Evolutionary conservation across 1,140 invertebrate genomes (phyloP).

Genomic region (Papilio helenus): DNA sequence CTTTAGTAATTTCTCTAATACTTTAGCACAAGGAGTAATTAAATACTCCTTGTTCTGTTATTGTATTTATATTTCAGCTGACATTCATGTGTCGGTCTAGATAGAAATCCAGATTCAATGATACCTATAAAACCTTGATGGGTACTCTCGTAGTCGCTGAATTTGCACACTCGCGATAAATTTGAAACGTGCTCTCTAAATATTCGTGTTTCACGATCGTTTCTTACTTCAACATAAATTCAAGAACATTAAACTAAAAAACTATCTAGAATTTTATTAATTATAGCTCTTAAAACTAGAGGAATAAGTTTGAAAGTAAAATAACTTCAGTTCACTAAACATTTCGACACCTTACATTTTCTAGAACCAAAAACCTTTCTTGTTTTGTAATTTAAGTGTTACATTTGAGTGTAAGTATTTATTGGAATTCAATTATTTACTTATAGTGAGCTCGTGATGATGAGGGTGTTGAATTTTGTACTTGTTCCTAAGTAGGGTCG

Average conservation of each 20-base stretch:
- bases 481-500: too few relatives aligned
- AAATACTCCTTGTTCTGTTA: neutral
- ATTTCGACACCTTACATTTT: neutral
- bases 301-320: neutral
- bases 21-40: neutral
- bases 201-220: neutral
- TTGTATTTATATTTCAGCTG: neutral
- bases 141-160: neutral
- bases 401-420: too few relatives aligned
- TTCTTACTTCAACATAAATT: neutral
- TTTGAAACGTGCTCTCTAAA: neutral
- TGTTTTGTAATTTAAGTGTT: neutral
- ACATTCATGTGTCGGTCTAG: neutral
- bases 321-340: neutral
- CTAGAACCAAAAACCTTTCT: neutral
- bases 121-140: neutral
- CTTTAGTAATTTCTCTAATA: too few relatives aligned
- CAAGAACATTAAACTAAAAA: neutral
- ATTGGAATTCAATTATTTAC: too few relatives aligned
- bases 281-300: neutral
- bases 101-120: neutral
- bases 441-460: too few relatives aligned
- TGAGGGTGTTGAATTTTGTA: too few relatives aligned
- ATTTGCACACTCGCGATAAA: slow-evolving; percentile 1
- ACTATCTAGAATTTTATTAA: neutral